Evolutionary conservation across 1,140 invertebrate genomes (phyloP), one percentile per base, ranked within the genome.

Genomic region (Zaprionus africanus): DNA sequence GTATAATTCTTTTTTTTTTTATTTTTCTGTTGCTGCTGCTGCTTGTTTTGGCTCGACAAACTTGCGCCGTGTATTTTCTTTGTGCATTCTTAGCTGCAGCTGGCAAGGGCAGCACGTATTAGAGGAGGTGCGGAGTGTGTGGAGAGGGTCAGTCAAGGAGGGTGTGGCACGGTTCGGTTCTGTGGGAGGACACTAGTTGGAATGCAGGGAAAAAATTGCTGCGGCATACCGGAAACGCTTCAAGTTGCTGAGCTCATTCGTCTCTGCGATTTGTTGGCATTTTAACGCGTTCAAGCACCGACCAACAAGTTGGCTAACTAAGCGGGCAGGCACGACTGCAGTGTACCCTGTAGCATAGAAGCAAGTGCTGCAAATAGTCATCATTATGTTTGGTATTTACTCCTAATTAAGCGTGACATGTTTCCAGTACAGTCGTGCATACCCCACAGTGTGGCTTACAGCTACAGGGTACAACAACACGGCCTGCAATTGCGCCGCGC

Each of bases 181-280:
- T n/a, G 41, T 46, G 36, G 36, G 34, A 36, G 22, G 43, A 59
- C 65, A 64, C 62, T 71, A 57, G 53, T 49, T 68, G 73, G 61
- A 69, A 64, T 60, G 70, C 63, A 57, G 61, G 61, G 46, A 70
- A 76, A 84, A 86, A 88, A 84, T 91, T 76, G 82, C 80, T 91
- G 90, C 72, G 90, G 90, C 82, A 90, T 91, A 76, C 84, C 90
- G 84, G 84, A 91, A 88, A 88, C 81, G 79, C 79, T 91, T 91
- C 84, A 86, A 90, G 81, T 90, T 90, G 87, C 86, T 74, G 67
- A 86, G 82, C 86, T 90, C 86, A 91, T 90, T 90, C 86, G 86
- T 90, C 82, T 81, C 87, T 82, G 82, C 85, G 85, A 90, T 90
- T 90, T 90, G 85, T 90, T 90, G 85, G 85, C 79, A 90, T 90